A percentile compares a stretch with the other conserved stretches of the same genome.
These are phyloP conservation scores for Actenoides hombroni DNA, from an alignment of 2,113 vertebrate species.

Conservation along the genomic window DNA sequence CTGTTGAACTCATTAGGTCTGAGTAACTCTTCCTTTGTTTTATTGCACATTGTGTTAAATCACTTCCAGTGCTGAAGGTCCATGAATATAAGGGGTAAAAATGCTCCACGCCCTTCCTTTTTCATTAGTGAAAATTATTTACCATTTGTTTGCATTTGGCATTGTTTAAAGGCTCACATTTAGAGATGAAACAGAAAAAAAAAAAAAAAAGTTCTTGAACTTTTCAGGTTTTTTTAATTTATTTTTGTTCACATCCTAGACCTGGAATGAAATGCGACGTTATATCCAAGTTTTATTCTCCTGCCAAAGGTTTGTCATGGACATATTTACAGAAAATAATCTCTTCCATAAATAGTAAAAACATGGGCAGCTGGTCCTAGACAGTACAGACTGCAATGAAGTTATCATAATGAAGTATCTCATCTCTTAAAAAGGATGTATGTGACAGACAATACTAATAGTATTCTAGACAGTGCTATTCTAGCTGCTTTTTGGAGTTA, in stretches of 20 bases:
- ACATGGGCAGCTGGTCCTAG: not conserved
- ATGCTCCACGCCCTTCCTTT: conserved; percentile 20
- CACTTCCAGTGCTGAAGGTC: conserved; percentile 29
- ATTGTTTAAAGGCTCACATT: not conserved
- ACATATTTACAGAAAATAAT: conserved; percentile 61
- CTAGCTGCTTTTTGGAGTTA: not conserved
- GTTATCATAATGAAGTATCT: not conserved
- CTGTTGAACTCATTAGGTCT: conserved; percentile 45
- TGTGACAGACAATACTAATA: not conserved
- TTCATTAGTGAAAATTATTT: conserved; percentile 31
- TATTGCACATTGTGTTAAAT: conserved; percentile 37
- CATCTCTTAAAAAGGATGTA: not conserved
- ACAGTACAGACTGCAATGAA: not conserved
- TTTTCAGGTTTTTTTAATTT: conserved; percentile 30
- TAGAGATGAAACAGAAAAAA: not conserved
- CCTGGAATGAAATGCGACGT: conserved; percentile 55
- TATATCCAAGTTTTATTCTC: conserved; percentile 38
- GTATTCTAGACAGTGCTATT: not conserved
- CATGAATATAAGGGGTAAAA: conserved; percentile 41
- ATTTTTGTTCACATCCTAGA: conserved; percentile 47
- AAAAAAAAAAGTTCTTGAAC: not conserved
- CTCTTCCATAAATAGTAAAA: conserved; percentile 65
- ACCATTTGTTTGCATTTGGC: conserved; percentile 54
- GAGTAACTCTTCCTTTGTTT: conserved; percentile 70
- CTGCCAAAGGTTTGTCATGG: conserved; percentile 40